Percentiles rank a stretch among this genome's conserved stretches.
Evolutionary conservation across 2,797 vertebrate genomes (phyloP).

Genomic region (Centroberyx gerrardi): DNA sequence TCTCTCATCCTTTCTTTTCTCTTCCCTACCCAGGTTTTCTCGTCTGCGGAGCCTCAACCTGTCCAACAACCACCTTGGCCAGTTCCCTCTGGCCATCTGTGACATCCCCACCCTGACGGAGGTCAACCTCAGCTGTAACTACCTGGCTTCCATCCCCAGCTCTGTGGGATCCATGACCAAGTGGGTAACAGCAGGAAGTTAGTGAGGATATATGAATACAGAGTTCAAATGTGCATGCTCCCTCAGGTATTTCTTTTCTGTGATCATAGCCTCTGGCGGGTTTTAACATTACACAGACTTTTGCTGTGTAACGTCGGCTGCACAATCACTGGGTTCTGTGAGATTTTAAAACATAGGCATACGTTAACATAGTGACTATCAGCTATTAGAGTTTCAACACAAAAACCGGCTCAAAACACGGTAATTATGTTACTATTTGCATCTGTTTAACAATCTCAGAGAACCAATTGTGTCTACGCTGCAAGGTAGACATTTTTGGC

Average conservation of each 20-base stretch:
- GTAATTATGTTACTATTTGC: too few species aligned
- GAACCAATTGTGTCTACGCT: background rate
- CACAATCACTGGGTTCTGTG: background rate
- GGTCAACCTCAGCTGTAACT: constrained; percentile 97
- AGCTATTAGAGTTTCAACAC: too few species aligned
- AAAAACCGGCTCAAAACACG: too few species aligned
- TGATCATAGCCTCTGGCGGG: background rate
- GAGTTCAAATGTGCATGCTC: background rate
- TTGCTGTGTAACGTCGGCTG: background rate
- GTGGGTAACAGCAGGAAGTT: constrained; percentile 80
- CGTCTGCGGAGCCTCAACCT: constrained; percentile 97
- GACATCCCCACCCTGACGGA: constrained; percentile 92
- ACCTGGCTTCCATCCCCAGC: constrained; percentile 88
- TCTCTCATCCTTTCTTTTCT: background rate
- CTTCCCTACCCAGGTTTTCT: constrained; percentile 88
- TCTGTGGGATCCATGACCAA: constrained; percentile 91
- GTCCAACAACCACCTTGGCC: constrained; percentile 94
- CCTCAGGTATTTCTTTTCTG: background rate
- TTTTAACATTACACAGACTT: background rate
- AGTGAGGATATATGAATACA: background rate
- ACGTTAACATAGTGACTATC: too few species aligned
- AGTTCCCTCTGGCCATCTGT: constrained; percentile 93
- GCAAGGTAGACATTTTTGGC: constrained; percentile 1
- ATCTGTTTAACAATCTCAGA: background rate
- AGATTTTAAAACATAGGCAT: too few species aligned